Conservation (phyloP, 2,113 vertebrate species). For the Protobothrops flavoviridis region DNA sequence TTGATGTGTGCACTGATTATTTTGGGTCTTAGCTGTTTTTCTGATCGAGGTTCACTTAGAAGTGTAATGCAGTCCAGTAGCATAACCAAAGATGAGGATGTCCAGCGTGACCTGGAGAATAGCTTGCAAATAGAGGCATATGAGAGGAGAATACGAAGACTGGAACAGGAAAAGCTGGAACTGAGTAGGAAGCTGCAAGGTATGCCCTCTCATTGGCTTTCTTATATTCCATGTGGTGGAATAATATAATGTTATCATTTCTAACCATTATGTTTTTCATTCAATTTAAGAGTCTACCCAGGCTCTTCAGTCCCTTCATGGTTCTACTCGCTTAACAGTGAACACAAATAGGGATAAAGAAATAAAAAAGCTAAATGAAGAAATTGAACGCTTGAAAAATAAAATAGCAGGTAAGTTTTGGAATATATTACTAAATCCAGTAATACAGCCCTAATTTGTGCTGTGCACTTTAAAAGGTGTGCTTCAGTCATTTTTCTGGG, state of each 20-base stretch:
- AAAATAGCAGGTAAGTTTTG: constrained; percentile 84
- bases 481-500: not conserved
- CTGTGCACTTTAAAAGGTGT: not conserved
- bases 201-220: constrained; percentile 43
- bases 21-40: constrained; percentile 80
- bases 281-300: constrained; percentile 82
- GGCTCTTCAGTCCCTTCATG: constrained; percentile 80
- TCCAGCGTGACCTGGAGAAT: constrained; percentile 70
- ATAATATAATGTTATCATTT: not conserved
- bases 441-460: not conserved
- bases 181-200: constrained; percentile 90
- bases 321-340: constrained; percentile 72
- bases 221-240: not conserved
- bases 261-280: not conserved
- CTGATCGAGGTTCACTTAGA: constrained; percentile 80
- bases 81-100: constrained; percentile 64
- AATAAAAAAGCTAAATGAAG: constrained; percentile 92
- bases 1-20: not conserved
- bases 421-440: not conserved
- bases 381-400: constrained; percentile 91
- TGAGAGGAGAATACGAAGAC: constrained; percentile 83
- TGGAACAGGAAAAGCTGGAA: constrained; percentile 95
- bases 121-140: constrained; percentile 87
- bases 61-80: constrained; percentile 59
- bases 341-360: constrained; percentile 85